Conservation (phyloP, 1,140 invertebrate genomes). For the Lordiphosa clarofinis region DNA sequence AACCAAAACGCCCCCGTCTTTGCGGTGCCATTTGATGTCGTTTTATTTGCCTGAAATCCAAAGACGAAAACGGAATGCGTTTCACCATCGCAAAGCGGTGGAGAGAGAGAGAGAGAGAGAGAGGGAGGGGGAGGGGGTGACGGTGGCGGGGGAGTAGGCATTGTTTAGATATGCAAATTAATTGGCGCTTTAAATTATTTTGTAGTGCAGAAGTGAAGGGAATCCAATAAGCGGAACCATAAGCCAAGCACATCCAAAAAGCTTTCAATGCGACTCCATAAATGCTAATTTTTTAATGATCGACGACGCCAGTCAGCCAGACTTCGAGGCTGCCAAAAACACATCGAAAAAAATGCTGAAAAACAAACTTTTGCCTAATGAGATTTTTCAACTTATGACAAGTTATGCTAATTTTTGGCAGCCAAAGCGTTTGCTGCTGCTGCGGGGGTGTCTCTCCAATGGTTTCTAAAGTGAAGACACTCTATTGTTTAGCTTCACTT, state of each 20-base stretch:
- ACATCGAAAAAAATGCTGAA: conserved; percentile 11
- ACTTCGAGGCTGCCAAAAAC: conserved; percentile 31
- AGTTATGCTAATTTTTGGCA: conserved; percentile 73
- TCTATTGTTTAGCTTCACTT: conserved; percentile 50
- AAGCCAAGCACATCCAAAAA: conserved; percentile 8
- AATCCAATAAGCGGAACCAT: conserved; percentile 47
- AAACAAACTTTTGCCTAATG: conserved; percentile 64
- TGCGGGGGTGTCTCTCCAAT: conserved; percentile 41
- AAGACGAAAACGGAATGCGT: conserved; percentile 36
- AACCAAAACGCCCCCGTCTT: conserved; percentile 26
- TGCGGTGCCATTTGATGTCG: conserved; percentile 48
- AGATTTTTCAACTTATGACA: conserved; percentile 78
- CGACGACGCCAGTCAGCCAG: conserved; percentile 39
- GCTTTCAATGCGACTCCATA: conserved; percentile 24
- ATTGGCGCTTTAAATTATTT: conserved; percentile 40
- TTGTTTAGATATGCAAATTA: conserved; percentile 72
- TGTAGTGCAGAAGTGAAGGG: conserved; percentile 52
- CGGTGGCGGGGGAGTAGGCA: conserved; percentile 3
- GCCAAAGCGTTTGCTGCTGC: conserved; percentile 8
- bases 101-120: no score
- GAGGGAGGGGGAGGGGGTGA: background rate
- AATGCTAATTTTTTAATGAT: conserved; percentile 69
- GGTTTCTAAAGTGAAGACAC: conserved; percentile 6
- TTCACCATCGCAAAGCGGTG: background rate
- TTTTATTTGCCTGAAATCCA: conserved; percentile 30